Evolutionary conservation across 2,888 invertebrate genomes (phyloP), one percentile per base, ranked within the genome.

Genomic region (Campoplex capitator): DNA sequence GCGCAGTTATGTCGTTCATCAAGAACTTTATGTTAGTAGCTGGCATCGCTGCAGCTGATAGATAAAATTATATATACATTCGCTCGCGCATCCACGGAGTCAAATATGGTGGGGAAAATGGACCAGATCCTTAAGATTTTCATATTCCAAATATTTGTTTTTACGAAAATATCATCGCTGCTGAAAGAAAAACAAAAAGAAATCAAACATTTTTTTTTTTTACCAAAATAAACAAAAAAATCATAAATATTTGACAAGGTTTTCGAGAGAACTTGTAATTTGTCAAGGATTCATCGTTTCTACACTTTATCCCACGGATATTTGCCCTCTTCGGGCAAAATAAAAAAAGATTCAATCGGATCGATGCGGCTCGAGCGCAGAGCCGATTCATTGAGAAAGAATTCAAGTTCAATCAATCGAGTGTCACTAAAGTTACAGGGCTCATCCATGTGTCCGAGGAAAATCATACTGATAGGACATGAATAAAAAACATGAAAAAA

Each of bases 21-120:
- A 84, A 79, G 65, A 79, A 68, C 42, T 79, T 83, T 68, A 68
- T 56, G 54, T 58, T 48, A 38, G n/a, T 28, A 45, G 28, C 42
- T 65, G 32, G 16, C 62, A 54, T 54, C 16, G 75, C 84, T 80
- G 84, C 65, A 18, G 8, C 45, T 45, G 28, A 81, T 74, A 77
- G 81, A 85, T 85, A 85, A 82, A 81, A 77, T 56, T 18, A 62
- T 51, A 35, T n/a, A 28, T 16, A 42, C 35, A 35, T 51, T 35
- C 23, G n/a, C 32, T 65, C 28, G 23, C 58, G 35, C 35, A 35
- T 48, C 48, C 23, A 13, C 28, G 42, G 23, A 70, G 28, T 32
- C 16, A 48, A 70, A 48, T 58, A 23, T 70, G 70, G 48, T 48
- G 18, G 28, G 28, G 8, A 70, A 70, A 28, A 28, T 70, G 70